Evolutionary conservation across 2,113 vertebrate species (phyloP), one percentile per base, ranked within the genome.

Genomic region (Coturnix japonica): DNA sequence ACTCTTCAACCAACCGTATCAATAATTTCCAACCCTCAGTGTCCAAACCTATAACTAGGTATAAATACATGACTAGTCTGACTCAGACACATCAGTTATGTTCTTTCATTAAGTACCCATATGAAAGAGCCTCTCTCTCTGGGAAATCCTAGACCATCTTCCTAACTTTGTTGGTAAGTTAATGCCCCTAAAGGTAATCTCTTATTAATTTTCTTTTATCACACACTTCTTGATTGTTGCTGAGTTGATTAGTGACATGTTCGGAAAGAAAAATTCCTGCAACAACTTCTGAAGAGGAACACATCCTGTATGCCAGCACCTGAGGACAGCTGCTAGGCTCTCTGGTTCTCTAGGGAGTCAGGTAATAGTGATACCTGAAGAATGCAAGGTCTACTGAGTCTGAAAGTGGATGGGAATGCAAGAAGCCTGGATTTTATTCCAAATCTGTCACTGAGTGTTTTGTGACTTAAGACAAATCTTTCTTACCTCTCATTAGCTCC

Each of bases 351-450:
- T 49, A 35, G 59, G 28, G 19, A 89, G 47, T 79, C 2, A 12
- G 64, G 23, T 81, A 82, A 72, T 23, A 44, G 63, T 30, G 44
- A 64, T 73, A 76, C 41, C 41, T 82, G 75, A 89, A 95, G 78
- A 81, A 46, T 89, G 35, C n/a, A 87, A 87, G 46, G 49, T 85
- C 87, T 89, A 61, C 16, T 63, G 69, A 51, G 17, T 89, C 54
- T 91, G 71, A 85, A 91, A 81, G 49, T 46, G 37, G 33, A 80
- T 5, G 8, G 47, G 37, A 91, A 89, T 54, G 33, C 33, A 89
- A 56, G 46, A 89, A 87, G 49, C 13, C 54, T 91, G 71, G 26
- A 73, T 91, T 91, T 92, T n/a, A 70, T 66, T 87, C 25, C 71
- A 89, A 85, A 87, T 80, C 46, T 66, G 28, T 63, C 46, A 30